Evolutionary conservation across 2,113 vertebrate genomes (phyloP), one percentile per base, ranked within the genome.

Genomic region (Aptenodytes patagonicus): DNA sequence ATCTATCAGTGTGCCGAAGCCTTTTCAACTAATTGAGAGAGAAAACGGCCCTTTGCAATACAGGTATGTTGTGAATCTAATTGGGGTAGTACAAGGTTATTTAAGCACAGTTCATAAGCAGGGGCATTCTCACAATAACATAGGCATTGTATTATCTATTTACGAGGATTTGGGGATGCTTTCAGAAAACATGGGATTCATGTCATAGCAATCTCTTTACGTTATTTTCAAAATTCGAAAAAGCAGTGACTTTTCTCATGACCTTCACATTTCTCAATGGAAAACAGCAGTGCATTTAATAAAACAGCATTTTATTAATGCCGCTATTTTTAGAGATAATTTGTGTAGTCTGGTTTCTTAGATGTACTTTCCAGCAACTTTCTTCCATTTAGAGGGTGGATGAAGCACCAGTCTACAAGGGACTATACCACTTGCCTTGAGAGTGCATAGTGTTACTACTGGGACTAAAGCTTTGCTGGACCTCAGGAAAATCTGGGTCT

Each of bases 11-110:
- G 92, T 93, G 89, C 91, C 95, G 97, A 97, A 98, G 97, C 94
- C 95, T 95, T 98, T 97, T 94, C 91, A 89, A 91, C 91, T 98
- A 98, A 98, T 97, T 98, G 96, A 97, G 97, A 97, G 90, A 90
- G 97, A 98, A 98, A 98, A 94, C 44, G 14, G 83, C 61, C 75
- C 84, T 97, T 97, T 97, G 86, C 97, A 96, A 93, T 95, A 88
- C 38, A 96, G 95, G 93, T 97, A 76, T 91, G 93, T 86, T 98
- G 95, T 96, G 97, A 97, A 97, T 90, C 94, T 97, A 98, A 97
- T 98, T 97, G 97, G 95, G 86, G 83, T 83, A 98, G 95, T 91
- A 94, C 90, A 96, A 97, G 95, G 94, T 96, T 97, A 97, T 98
- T 98, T 97, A 97, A 97, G 93, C 78, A 95, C 51, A 96, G 94